Conservation (phyloP, 2,113 vertebrate species). For the Peromyscus leucopus region DNA sequence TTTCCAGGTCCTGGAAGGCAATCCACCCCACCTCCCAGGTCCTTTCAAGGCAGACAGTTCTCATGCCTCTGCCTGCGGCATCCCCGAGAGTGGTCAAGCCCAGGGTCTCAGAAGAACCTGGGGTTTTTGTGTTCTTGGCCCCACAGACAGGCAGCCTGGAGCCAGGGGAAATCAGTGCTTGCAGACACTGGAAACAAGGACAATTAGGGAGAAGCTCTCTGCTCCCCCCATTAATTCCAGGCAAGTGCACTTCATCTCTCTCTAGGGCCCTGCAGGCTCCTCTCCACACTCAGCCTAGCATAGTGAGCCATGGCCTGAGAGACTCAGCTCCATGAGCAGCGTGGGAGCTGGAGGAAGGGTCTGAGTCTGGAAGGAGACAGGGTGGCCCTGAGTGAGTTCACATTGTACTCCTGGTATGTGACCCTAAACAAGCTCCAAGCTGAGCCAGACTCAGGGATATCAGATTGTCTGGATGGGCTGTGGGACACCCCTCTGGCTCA, state of each 20-base stretch:
- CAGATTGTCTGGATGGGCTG: background rate
- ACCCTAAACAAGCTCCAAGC: accelerated
- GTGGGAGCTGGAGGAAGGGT: background rate
- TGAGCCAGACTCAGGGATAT: background rate
- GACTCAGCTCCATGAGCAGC: background rate
- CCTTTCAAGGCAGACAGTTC: background rate
- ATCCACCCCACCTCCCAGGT: background rate
- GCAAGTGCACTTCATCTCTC: background rate
- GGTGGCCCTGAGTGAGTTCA: background rate
- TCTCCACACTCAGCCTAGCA: too few relatives aligned
- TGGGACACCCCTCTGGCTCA: background rate
- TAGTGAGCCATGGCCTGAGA: background rate
- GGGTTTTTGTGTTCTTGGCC: background rate
- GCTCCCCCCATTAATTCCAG: background rate
- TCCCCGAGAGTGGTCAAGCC: background rate
- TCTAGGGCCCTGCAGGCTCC: background rate
- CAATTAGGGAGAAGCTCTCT: background rate
- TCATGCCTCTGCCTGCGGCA: background rate
- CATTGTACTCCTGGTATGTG: accelerated
- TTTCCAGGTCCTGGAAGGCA: background rate
- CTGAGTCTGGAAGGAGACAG: background rate
- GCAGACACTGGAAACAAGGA: background rate
- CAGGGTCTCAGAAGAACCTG: background rate
- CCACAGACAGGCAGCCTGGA: background rate
- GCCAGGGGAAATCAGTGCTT: background rate